Percentiles rank a stretch among this genome's conserved stretches.
phyloP scores from a whole-genome alignment of 2,888 invertebrate species.

The Eristalis tenax region DNA sequence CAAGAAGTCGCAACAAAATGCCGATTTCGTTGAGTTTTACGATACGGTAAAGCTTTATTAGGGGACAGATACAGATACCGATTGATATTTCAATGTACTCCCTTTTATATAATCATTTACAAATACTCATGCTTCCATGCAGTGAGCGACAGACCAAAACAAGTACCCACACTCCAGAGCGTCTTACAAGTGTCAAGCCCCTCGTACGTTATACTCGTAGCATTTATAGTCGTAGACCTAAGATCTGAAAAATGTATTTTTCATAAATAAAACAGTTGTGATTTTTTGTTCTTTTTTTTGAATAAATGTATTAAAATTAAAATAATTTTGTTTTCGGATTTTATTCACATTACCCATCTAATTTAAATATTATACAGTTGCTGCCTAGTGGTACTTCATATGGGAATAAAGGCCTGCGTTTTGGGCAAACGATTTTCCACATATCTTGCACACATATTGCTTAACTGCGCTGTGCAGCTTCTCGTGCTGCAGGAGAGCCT shows the following conservation, averaged over 20 bases:
- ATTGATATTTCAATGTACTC: not conserved
- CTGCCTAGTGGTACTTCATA: conserved; percentile 68
- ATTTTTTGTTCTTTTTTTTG: conserved; percentile 40
- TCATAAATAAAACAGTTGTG: conserved; percentile 45
- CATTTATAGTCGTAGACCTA: conserved; percentile 38
- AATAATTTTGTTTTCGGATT: conserved; percentile 3
- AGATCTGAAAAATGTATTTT: conserved; percentile 48
- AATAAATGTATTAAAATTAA: conserved; percentile 31
- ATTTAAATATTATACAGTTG: not conserved
- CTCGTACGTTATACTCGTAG: not conserved
- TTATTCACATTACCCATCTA: not conserved
- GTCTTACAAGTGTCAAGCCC: not conserved
- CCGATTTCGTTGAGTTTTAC: too few species aligned
- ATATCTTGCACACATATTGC: conserved; percentile 79
- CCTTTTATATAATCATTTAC: not conserved
- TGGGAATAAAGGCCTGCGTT: conserved; percentile 79
- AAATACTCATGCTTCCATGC: not conserved
- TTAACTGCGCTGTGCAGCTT: conserved; percentile 79
- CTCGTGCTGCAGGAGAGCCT: conserved; percentile 79
- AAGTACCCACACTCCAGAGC: conserved; percentile 8
- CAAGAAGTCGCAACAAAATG: not conserved
- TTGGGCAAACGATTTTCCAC: conserved; percentile 79
- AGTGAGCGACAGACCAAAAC: not conserved
- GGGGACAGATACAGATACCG: too few species aligned
- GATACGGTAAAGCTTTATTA: too few species aligned